Percentiles rank a stretch among this genome's conserved stretches.
phyloP scores from a whole-genome alignment of 2,113 vertebrate genomes.

The Polyodon spathula region DNA sequence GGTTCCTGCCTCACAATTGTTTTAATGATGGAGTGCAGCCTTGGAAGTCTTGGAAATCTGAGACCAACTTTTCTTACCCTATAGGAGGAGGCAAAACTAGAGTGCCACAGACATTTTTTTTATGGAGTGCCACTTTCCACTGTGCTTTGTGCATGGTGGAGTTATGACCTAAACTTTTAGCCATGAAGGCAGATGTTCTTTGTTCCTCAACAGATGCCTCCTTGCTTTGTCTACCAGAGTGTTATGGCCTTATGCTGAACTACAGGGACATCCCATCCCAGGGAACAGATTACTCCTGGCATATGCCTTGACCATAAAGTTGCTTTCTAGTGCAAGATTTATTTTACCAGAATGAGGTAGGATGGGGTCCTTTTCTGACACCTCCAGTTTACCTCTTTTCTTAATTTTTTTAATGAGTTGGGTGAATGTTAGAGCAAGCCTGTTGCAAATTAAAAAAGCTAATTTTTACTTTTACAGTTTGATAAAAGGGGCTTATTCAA shows the following conservation, averaged over 20 bases:
- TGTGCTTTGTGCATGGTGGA: too few relatives aligned
- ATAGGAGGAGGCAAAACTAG: too few relatives aligned
- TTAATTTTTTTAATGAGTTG: background rate
- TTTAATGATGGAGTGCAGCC: too few relatives aligned
- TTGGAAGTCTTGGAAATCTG: too few relatives aligned
- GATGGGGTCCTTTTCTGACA: background rate
- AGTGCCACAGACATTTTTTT: too few relatives aligned
- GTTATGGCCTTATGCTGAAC: conserved; percentile 1
- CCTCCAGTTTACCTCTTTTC: background rate
- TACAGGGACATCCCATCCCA: background rate
- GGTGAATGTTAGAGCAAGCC: background rate
- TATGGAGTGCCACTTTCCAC: too few relatives aligned
- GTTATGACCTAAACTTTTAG: too few relatives aligned
- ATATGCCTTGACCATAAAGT: conserved; percentile 4
- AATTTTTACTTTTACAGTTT: too few relatives aligned
- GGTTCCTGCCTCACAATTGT: too few relatives aligned
- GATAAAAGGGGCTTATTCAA: too few relatives aligned
- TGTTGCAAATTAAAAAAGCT: too few relatives aligned
- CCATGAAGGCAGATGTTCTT: conserved; percentile 9
- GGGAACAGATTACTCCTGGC: background rate
- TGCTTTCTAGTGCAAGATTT: background rate
- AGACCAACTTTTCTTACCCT: too few relatives aligned
- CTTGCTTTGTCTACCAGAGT: conserved; percentile 2
- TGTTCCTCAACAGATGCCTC: conserved; percentile 11
- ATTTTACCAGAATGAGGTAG: background rate